Evolutionary conservation across 35 echinoderm and acorn worm genomes (phyloP).

Genomic region (Holothuria glaberrima): DNA sequence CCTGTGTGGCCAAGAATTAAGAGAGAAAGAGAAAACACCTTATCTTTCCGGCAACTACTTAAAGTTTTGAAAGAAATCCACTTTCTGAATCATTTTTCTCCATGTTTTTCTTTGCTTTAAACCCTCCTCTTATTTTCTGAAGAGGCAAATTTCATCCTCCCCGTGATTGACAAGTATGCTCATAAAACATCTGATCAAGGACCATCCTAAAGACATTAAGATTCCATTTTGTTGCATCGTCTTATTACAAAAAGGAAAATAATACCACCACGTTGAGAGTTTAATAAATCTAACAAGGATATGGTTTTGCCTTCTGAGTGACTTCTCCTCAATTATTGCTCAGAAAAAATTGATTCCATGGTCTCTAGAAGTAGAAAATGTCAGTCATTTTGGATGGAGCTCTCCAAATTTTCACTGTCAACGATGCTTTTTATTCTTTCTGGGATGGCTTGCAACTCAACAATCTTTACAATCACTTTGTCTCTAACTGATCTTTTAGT

Average conservation of each 20-base stretch:
- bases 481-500: neutral
- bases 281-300: constrained; percentile 47
- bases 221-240: constrained; percentile 18
- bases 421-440: neutral
- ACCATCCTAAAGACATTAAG: constrained; percentile 36
- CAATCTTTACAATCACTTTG: neutral
- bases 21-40: no score
- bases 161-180: constrained; percentile 45
- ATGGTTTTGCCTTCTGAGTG: constrained; percentile 27
- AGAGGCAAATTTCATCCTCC: no score
- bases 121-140: no score
- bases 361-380: constrained; percentile 27
- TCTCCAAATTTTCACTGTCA: constrained; percentile 21
- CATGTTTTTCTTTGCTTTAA: no score
- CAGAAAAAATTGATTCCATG: constrained; percentile 38
- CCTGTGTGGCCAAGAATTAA: no score
- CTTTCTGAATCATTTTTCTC: no score
- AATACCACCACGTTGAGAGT: constrained; percentile 34
- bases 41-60: no score
- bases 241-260: constrained; percentile 33
- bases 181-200: constrained; percentile 53
- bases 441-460: neutral
- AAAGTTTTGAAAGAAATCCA: no score
- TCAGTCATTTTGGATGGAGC: constrained; percentile 23
- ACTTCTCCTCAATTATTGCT: constrained; percentile 50